phyloP scores from a whole-genome alignment of 2,888 invertebrate species.

The Drosophila dives region DNA sequence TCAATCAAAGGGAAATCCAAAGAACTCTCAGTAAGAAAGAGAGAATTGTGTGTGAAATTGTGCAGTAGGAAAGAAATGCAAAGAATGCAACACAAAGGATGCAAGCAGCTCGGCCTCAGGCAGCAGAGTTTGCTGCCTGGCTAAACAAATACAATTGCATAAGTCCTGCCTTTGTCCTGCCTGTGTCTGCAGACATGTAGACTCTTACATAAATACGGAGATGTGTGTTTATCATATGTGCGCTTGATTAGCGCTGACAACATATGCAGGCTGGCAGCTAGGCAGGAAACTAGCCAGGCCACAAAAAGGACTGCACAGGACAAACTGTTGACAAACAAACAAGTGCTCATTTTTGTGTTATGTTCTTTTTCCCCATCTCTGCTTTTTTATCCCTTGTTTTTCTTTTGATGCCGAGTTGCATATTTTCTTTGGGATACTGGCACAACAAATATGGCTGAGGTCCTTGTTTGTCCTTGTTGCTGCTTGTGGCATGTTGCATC shows the following conservation, averaged over 20 bases:
- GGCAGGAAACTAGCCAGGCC: conserved; percentile 59
- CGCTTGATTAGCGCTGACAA: conserved; percentile 82
- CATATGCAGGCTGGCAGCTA: conserved; percentile 67
- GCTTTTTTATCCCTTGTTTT: conserved; percentile 16
- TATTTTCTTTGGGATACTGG: conserved; percentile 58
- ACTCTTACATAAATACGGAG: conserved; percentile 17
- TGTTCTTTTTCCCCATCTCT: conserved; percentile 21
- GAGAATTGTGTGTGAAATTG: conserved; percentile 62
- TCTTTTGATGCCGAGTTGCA: conserved; percentile 45
- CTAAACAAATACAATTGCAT: conserved; percentile 76
- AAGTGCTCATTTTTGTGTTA: conserved; percentile 68
- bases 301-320: conserved; percentile 74
- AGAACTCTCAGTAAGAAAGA: background rate
- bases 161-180: conserved; percentile 49
- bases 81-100: conserved; percentile 11
- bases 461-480: conserved; percentile 35
- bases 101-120: conserved; percentile 23
- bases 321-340: conserved; percentile 73
- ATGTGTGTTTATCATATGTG: conserved; percentile 79
- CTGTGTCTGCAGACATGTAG: conserved; percentile 20
- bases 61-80: conserved; percentile 56
- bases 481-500: conserved; percentile 59
- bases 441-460: conserved; percentile 56
- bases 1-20: conserved; percentile 55
- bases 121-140: conserved; percentile 40